Conservation (phyloP, 1,140 invertebrate species). For the Triops longicaudatus region DNA sequence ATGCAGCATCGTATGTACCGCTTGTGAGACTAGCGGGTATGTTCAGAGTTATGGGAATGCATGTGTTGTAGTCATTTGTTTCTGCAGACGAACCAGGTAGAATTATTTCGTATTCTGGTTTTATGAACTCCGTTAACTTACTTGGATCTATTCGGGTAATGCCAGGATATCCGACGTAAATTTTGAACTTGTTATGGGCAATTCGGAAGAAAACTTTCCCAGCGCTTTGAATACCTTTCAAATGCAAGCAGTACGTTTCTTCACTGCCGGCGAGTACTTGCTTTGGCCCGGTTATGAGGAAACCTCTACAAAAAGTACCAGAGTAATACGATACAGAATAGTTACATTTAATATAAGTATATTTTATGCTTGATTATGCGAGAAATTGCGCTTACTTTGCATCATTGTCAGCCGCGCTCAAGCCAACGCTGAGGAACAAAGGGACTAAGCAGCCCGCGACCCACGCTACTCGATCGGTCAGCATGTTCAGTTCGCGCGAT, state of each 20-base stretch:
- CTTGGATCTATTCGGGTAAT: neutral
- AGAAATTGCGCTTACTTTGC: neutral
- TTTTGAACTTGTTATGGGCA: neutral
- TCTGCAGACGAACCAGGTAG: neutral
- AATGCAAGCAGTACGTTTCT: neutral
- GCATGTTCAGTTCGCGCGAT: neutral
- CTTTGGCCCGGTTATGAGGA: conserved; percentile 43
- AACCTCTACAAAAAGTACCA: conserved; percentile 37
- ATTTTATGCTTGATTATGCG: too few relatives aligned
- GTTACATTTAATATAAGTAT: neutral
- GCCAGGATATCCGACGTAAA: neutral
- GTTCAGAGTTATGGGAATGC: neutral
- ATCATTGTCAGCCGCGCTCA: neutral
- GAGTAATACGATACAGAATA: neutral
- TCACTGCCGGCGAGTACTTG: conserved; percentile 37
- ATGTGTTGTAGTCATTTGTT: neutral
- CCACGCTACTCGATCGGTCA: neutral
- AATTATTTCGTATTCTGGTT: too few relatives aligned
- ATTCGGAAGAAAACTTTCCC: neutral
- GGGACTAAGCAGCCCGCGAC: neutral
- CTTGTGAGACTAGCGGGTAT: neutral
- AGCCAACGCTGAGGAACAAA: neutral
- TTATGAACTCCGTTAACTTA: neutral
- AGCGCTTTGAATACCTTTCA: neutral
- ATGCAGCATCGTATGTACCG: conserved; percentile 15